Evolutionary conservation across 2,888 invertebrate genomes (phyloP), one percentile per base, ranked within the genome.

Genomic region (Phortica magna): DNA sequence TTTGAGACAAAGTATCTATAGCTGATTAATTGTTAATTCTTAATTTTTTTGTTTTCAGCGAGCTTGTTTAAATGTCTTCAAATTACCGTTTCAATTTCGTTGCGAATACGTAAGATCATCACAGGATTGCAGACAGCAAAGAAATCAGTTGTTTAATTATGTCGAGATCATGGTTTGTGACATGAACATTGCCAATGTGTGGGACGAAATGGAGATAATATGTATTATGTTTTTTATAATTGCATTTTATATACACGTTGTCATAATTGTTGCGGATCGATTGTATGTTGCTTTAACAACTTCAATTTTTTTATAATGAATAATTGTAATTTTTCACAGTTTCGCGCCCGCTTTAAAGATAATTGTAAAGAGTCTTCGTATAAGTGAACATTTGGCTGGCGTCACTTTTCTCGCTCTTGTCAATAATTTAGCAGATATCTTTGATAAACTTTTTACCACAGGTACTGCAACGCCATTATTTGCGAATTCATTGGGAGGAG

Each of bases 371-470:
- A 83, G 91, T 0, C 81, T 94, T 64, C 89, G 88, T 39, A 85
- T 94, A 71, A 93, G 93, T 74, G 93, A 94, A 80, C 93, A 92
- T 82, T 91, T 94, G 53, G 94, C 94, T 10, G 95, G 95, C 3
- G 94, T 95, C 9, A 95, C 95, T 17, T 92, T 95, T 81, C 88
- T 95, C 82, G 95, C 95, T 0, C 94, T 95, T 88, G 95, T 95
- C 22, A 95, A 95, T 88, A 95, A 95, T 64, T 94, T 95, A 0
- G 94, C 95, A 5, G 95, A 95, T 89, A 93, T 95, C 74, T 95
- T 95, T 84, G 93, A 94, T 19, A 93, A 94, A 14, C 89, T 95
- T 64, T 6, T 14, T 9, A 12, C 12, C 31, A 14, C 31, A 1
- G 64, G 64, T 12, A 31, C 9, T 39, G 39, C n/a, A 2, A 12